Conservation (phyloP, 1,140 invertebrate genomes). For the Drosophila ananassae region DNA sequence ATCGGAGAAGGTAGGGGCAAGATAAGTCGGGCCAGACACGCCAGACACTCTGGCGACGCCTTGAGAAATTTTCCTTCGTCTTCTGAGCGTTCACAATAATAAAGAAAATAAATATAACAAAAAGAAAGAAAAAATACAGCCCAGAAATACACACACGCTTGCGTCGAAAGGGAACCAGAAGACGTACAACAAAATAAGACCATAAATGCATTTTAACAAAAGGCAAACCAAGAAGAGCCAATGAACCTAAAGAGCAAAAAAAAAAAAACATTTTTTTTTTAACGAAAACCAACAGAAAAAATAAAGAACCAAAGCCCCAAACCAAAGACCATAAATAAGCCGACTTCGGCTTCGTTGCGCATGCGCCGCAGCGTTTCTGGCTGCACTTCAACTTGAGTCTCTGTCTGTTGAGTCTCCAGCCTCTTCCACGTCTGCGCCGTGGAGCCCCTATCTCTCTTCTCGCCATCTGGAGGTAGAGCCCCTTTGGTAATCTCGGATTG, state of each 20-base stretch:
- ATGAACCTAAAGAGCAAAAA: slow-evolving; percentile 70
- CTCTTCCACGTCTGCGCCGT: background rate
- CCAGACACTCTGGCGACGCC: slow-evolving; percentile 82
- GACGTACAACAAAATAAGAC: slow-evolving; percentile 55
- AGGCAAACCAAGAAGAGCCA: slow-evolving; percentile 63
- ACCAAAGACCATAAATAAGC: slow-evolving; percentile 79
- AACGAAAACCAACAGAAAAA: slow-evolving; percentile 22
- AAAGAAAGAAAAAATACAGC: slow-evolving; percentile 18
- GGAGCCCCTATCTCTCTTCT: slow-evolving; percentile 14
- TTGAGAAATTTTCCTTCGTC: slow-evolving; percentile 74
- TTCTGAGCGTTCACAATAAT: slow-evolving; percentile 71
- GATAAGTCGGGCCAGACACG: slow-evolving; percentile 40
- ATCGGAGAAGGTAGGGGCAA: slow-evolving; percentile 22
- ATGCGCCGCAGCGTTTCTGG: slow-evolving; percentile 72
- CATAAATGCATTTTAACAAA: slow-evolving; percentile 80
- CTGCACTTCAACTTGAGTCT: slow-evolving; percentile 76
- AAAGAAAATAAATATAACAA: slow-evolving; percentile 75
- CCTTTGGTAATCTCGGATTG: slow-evolving; percentile 27
- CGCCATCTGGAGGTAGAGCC: slow-evolving; percentile 13
- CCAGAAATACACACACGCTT: slow-evolving; percentile 7
- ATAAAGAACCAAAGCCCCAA: slow-evolving; percentile 57
- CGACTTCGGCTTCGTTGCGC: slow-evolving; percentile 55
- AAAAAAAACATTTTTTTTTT: slow-evolving; percentile 2
- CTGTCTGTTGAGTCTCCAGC: slow-evolving; percentile 15
- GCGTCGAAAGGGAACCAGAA: slow-evolving; percentile 8